Conservation (phyloP, 2,113 vertebrate genomes). For the Glaucomys volans region DNA sequence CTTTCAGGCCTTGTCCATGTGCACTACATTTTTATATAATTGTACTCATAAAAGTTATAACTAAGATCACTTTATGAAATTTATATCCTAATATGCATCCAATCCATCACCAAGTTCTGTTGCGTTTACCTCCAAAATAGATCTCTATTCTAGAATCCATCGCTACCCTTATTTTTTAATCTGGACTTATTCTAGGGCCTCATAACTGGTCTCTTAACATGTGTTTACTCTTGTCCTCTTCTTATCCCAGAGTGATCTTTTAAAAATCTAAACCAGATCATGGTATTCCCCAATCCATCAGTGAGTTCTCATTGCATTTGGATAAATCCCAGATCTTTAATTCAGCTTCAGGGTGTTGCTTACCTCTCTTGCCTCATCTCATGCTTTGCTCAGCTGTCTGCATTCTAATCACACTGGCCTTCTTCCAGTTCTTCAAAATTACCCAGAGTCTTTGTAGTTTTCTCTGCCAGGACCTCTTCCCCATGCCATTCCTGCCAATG, state of each 20-base stretch:
- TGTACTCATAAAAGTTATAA: neutral
- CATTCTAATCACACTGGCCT: neutral
- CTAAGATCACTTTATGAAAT: neutral
- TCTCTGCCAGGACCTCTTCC: neutral
- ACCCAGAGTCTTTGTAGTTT: neutral
- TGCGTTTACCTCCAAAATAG: neutral
- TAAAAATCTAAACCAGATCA: neutral
- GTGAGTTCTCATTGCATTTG: neutral
- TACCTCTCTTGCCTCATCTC: no score
- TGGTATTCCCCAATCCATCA: neutral
- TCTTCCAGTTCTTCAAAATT: neutral
- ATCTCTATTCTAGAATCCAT: neutral
- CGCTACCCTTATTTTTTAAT: neutral
- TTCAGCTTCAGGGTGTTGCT: fast-evolving
- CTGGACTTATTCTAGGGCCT: neutral
- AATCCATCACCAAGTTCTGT: neutral
- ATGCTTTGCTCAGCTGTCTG: neutral
- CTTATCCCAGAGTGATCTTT: neutral
- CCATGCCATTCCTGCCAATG: neutral
- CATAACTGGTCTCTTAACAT: neutral
- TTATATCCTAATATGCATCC: neutral
- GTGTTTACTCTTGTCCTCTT: neutral
- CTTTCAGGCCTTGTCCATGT: neutral
- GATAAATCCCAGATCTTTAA: neutral
- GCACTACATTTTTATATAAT: neutral